Evolutionary conservation across 2,797 vertebrate genomes (phyloP).

Genomic region (Novumbra hubbsi): DNA sequence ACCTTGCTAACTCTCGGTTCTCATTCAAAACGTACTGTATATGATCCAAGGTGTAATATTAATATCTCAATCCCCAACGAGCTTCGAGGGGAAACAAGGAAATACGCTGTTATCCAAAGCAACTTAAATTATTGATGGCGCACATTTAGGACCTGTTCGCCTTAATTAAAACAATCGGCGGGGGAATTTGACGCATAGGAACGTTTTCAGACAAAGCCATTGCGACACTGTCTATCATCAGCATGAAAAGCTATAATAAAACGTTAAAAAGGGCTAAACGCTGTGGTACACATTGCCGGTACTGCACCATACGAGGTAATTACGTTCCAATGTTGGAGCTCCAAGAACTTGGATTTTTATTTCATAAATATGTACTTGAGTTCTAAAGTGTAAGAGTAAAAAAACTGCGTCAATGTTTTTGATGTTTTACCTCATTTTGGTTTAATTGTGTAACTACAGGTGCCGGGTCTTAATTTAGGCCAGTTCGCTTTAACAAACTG

Average conservation of each 20-base stretch:
- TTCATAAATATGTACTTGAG: slow-evolving; percentile 34
- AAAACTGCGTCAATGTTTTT: slow-evolving; percentile 35
- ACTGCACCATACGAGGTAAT: slow-evolving; percentile 31
- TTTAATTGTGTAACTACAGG: slow-evolving; percentile 56
- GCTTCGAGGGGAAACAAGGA: background rate
- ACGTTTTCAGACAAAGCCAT: background rate
- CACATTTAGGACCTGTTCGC: too few relatives aligned
- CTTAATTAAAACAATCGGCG: too few relatives aligned
- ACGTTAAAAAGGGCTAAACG: slow-evolving; percentile 12
- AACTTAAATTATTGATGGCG: too few relatives aligned
- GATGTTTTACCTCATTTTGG: slow-evolving; percentile 66
- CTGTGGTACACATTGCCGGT: slow-evolving; percentile 37
- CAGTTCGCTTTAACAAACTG: too few relatives aligned
- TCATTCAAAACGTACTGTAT: background rate
- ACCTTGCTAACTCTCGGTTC: background rate
- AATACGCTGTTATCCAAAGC: background rate
- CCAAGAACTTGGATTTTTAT: slow-evolving; percentile 18
- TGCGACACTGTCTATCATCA: slow-evolving; percentile 12
- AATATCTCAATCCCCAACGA: background rate
- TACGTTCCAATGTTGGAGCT: slow-evolving; percentile 19
- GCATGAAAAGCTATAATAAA: slow-evolving; percentile 19
- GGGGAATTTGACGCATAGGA: background rate
- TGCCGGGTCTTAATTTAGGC: too few relatives aligned
- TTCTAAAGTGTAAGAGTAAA: slow-evolving; percentile 19
- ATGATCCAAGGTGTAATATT: background rate